Percentiles rank a stretch among this genome's conserved stretches.
These are phyloP conservation scores for Nothura maculosa DNA, from an alignment of 2,797 vertebrate species.

Conservation along the genomic window DNA sequence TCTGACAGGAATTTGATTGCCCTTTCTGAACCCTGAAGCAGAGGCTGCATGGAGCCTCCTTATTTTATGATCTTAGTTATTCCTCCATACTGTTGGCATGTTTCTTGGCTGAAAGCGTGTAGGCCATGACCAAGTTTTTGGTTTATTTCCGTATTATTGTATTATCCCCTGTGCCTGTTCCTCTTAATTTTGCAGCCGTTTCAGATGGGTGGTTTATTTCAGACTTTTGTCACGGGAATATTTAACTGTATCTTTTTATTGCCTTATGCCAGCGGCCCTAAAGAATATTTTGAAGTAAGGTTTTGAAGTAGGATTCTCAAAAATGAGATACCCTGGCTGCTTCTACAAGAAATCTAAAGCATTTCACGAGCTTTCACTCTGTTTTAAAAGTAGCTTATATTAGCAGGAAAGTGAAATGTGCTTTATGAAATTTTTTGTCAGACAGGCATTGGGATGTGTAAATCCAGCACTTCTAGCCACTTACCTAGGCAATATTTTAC, in stretches of 20 bases:
- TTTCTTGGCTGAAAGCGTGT: not conserved
- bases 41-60: constrained; percentile 28
- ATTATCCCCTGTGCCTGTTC: not conserved
- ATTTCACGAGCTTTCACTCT: not conserved
- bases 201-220: not conserved
- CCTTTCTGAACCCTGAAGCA: not conserved
- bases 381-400: not conserved
- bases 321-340: not conserved
- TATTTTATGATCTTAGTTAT: not conserved
- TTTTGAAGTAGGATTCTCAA: not conserved
- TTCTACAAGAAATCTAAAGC: not conserved
- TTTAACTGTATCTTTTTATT: not conserved
- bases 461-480: not conserved
- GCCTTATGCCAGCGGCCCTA: not conserved
- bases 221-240: not conserved
- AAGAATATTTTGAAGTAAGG: not conserved
- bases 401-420: not conserved
- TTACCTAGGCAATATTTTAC: not conserved
- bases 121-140: not conserved
- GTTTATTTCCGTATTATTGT: not conserved
- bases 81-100: not conserved
- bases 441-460: not conserved
- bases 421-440: not conserved
- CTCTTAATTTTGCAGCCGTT: not conserved
- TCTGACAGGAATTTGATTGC: not conserved